Percentiles rank a stretch among this genome's conserved stretches.
Evolutionary conservation across 2,888 invertebrate genomes (phyloP).

Genomic region (Lithophane leautieri): DNA sequence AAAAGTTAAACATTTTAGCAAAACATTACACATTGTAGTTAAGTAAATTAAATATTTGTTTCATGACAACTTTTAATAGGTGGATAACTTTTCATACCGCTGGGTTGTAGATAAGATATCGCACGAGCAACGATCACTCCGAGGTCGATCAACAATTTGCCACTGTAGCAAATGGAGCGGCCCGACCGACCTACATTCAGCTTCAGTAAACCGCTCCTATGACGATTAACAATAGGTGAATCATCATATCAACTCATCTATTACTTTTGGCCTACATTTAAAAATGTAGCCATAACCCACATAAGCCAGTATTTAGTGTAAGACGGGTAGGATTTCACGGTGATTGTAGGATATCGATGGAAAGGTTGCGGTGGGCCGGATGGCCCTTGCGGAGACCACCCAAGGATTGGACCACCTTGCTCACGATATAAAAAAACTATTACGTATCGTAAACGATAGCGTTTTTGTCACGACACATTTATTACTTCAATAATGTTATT

Average conservation of each 20-base stretch:
- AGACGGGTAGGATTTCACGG: conserved; percentile 63
- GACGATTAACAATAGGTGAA: conserved; percentile 86
- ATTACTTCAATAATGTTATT: conserved; percentile 44
- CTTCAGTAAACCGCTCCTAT: conserved; percentile 85
- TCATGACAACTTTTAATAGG: conserved; percentile 63
- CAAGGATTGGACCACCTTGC: conserved; percentile 76
- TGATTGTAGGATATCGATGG: conserved; percentile 67
- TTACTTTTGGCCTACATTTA: conserved; percentile 74
- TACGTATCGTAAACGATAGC: conserved; percentile 73
- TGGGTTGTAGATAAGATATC: conserved; percentile 84
- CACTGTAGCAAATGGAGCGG: conserved; percentile 87
- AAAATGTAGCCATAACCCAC: conserved; percentile 69
- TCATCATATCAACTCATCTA: conserved; percentile 81
- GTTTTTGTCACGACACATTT: conserved; percentile 68
- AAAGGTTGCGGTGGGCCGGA: conserved; percentile 65
- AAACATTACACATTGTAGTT: conserved; percentile 42
- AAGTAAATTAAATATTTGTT: conserved; percentile 53
- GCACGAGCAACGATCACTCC: conserved; percentile 80
- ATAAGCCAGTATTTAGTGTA: conserved; percentile 61
- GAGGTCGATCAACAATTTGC: conserved; percentile 89
- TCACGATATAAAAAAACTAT: conserved; percentile 72
- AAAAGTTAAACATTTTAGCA: conserved; percentile 25
- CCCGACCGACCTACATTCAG: conserved; percentile 87
- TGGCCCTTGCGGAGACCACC: conserved; percentile 80
- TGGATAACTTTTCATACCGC: conserved; percentile 65